Evolutionary conservation across 2,888 invertebrate species (phyloP), one percentile per base, ranked within the genome.

Genomic region (Coecobrya sp.): DNA sequence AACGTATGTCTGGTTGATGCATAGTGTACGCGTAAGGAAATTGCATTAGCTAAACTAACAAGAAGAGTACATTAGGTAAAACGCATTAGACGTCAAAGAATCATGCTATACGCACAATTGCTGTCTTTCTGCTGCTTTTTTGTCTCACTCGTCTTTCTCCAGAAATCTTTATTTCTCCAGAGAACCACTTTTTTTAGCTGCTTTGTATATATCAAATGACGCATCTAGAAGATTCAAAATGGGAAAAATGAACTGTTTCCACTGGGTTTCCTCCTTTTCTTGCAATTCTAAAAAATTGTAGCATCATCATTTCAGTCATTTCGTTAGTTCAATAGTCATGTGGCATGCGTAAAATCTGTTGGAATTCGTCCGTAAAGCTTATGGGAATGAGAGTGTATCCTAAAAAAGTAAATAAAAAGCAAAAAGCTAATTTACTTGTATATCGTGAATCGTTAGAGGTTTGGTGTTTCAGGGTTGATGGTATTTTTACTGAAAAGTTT

Each of bases 1-100:
- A 13, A 25, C n/a, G 22, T 22, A 2, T 79, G 76, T 19, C 3
- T 30, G 49, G 30, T 22, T 22, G 25, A 25, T 25, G 52, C 5
- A 52, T 16, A 55, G 13, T 76, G 79, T 49, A 52, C 79, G 79
- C 25, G n/a, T 8, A 49, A 52, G 76, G 79, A 52, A 52, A 55
- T 52, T 52, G 79, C 52, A 79, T 79, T 79, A 79, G 79, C 16
- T 79, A 79, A 55, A 52, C 79, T 52, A 79, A 79, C 79, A 52
- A 52, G 27, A 25, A 13, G 49, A 76, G 16, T 27, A 27, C n/a
- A 52, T 27, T 52, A 52, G n/a, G 55, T 25, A 52, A 52, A 52
- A 42, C 8, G 27, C 79, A 79, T 79, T 79, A 52, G 8, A 11
- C 19, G 11, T 55, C 7, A 19, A 52, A 52, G 1, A 25, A n/a